Evolutionary conservation across 2,113 vertebrate species (phyloP), one percentile per base, ranked within the genome.

Genomic region (Gavia stellata): DNA sequence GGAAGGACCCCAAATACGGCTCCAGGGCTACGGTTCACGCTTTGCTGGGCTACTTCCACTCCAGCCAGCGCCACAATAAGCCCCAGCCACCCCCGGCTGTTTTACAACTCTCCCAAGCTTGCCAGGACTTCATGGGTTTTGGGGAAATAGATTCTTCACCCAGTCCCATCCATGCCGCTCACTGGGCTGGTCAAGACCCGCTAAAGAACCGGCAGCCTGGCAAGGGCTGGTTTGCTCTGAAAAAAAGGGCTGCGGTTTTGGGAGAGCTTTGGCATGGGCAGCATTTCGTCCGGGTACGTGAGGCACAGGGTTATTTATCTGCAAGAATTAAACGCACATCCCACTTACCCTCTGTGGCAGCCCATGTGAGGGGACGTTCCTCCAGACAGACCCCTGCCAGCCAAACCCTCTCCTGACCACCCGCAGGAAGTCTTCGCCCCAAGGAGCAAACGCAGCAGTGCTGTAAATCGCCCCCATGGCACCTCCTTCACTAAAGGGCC

Each of bases 1-100:
- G 28, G 10, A 49, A 40, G 26, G 49, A 38, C 19, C 49, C 11
- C 0, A 0, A 38, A 14, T 4, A 21, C 0, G 1, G 40, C 40
- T 55, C n/a, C 45, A n/a, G 36, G 52, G 52, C 53, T 45, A 17
- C 1, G 0, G 62, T 5, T 70, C 74, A 31, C 13, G 3, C 23
- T 71, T 81, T 49, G 21, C 52, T 28, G 63, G n/a, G 52, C 47
- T 78, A 44, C 11, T 28, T 40, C 81, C 53, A 29, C 25, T 18
- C 47, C 55, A 59, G 63, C 7, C 74, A 61, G 63, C 0, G 1
- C 26, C 70, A n/a, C 45, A 10, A 24, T 11, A 42, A 59, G 6
- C 8, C 36, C 14, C 38, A 15, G 26, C 13, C 25, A 24, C 34
- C 14, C 38, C 26, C 19, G 33, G 40, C 4, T 40, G 33, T 17